Conservation (phyloP, 2,113 vertebrate genomes). For the Serilophus lunatus region DNA sequence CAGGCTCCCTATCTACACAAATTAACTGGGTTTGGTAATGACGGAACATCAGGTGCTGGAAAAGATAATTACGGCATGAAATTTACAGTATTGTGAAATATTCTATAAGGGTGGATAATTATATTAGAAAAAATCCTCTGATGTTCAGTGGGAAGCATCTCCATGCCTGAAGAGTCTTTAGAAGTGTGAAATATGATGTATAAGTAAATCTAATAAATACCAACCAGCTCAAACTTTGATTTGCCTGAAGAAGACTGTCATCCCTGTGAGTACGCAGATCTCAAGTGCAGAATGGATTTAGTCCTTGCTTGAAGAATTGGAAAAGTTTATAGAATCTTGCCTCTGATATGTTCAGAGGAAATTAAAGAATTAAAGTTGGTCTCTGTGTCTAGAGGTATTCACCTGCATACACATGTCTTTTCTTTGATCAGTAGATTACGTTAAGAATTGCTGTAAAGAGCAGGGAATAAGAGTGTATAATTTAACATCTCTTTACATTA, state of each 20-base stretch:
- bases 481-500: neutral
- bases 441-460: neutral
- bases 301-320: neutral
- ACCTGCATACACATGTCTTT: rapidly evolving
- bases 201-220: neutral
- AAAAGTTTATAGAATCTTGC: neutral
- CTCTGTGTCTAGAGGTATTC: neutral
- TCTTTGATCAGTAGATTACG: neutral
- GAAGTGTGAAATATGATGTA: neutral
- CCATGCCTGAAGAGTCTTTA: neutral
- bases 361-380: neutral
- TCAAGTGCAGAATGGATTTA: neutral
- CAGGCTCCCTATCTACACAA: neutral
- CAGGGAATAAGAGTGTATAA: neutral
- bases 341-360: neutral
- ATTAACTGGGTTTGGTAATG: neutral
- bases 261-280: neutral
- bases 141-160: neutral
- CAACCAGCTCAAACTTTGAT: neutral
- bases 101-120: neutral
- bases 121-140: neutral
- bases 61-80: constrained; percentile 1
- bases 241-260: neutral
- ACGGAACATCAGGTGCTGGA: neutral
- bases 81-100: neutral